Percentiles rank a stretch among this genome's conserved stretches.
These are phyloP conservation scores for Rhopalosiphum nymphaeae DNA, from an alignment of 2,888 invertebrate species.

Conservation along the genomic window DNA sequence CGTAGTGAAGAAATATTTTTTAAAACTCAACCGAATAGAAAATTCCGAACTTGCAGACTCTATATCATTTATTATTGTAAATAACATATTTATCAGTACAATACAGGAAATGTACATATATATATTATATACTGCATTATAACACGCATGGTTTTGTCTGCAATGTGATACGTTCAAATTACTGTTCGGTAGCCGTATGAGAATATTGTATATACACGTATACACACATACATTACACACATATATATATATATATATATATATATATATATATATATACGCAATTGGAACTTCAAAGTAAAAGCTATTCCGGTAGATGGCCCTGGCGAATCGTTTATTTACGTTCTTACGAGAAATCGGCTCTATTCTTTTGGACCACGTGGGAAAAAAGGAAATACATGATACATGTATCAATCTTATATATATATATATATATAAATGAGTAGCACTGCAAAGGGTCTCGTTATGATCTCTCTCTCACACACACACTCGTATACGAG, in stretches of 20 bases:
- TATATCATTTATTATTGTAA: background rate
- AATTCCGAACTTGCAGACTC: background rate
- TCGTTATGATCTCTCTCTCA: background rate
- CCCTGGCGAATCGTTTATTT: slow-evolving; percentile 44
- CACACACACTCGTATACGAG: background rate
- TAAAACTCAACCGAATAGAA: background rate
- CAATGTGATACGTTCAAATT: background rate
- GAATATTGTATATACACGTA: background rate
- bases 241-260: background rate
- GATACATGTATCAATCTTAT: background rate
- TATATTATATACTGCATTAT: background rate
- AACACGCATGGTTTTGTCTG: background rate
- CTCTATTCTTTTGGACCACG: background rate
- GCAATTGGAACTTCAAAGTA: background rate
- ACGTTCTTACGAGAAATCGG: background rate
- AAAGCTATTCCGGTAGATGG: slow-evolving; percentile 42
- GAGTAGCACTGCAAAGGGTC: background rate
- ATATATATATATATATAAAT: background rate
- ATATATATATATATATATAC: background rate
- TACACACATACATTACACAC: background rate
- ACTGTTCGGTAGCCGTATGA: background rate
- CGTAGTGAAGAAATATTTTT: too few species aligned
- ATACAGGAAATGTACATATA: background rate
- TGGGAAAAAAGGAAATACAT: background rate
- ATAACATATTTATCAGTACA: background rate